Conservation (phyloP, 2,888 invertebrate genomes). For the Polyploca ridens region DNA sequence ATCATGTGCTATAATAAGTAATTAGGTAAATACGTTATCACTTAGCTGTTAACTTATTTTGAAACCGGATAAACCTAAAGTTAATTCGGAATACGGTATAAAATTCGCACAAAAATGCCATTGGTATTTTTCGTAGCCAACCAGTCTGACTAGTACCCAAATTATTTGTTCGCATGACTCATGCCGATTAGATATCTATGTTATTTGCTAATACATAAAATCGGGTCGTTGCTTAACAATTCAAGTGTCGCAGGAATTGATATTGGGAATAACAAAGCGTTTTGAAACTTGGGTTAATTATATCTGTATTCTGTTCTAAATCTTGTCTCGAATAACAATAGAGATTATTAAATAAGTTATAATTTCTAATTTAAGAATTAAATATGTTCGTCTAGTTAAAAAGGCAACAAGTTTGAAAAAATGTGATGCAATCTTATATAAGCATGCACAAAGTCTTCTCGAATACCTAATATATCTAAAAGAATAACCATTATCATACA, state of each 20-base stretch:
- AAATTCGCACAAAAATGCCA: conserved; percentile 1
- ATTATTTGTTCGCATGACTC: conserved; percentile 46
- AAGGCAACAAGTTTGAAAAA: no score
- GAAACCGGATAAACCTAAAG: background rate
- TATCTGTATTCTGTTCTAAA: background rate
- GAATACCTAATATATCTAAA: no score
- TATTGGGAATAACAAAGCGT: conserved; percentile 41
- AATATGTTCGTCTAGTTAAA: no score
- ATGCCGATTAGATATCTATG: conserved; percentile 35
- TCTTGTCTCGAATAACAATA: background rate
- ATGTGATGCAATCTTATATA: no score
- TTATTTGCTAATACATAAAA: conserved; percentile 35
- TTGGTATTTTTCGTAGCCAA: conserved; percentile 1
- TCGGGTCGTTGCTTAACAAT: conserved; percentile 48
- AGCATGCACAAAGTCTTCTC: no score
- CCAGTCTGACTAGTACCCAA: conserved; percentile 27
- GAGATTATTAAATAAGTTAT: background rate
- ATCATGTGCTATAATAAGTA: background rate
- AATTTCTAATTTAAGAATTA: no score
- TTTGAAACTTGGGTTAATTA: conserved; percentile 27
- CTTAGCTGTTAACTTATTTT: background rate
- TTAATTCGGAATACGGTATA: background rate
- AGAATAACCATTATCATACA: background rate
- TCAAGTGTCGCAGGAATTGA: conserved; percentile 40
- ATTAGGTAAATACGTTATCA: background rate